Evolutionary conservation across 2,888 invertebrate species (phyloP).

Genomic region (Lasioglossum villosulum): DNA sequence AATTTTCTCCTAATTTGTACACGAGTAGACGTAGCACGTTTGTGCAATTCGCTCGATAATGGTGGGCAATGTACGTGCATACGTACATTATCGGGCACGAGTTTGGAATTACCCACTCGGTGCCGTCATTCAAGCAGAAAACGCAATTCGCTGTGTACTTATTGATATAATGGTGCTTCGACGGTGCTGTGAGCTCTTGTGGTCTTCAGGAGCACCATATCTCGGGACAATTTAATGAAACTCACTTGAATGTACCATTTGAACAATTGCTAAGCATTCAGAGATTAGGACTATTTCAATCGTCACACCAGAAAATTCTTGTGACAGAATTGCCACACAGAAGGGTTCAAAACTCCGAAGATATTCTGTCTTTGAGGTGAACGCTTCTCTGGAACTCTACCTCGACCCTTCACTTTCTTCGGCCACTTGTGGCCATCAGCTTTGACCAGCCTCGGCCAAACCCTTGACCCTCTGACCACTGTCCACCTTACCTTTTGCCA

Average conservation of each 20-base stretch:
- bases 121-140: background rate
- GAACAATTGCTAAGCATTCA: background rate
- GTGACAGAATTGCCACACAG: background rate
- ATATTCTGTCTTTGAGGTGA: background rate
- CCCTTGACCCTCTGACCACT: constrained; percentile 15
- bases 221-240: background rate
- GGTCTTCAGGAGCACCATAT: background rate
- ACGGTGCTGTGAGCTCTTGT: background rate
- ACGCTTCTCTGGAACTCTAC: background rate
- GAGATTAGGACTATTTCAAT: background rate
- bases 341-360: background rate
- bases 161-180: background rate
- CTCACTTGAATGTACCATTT: background rate
- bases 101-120: background rate
- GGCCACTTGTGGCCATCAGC: constrained; percentile 19
- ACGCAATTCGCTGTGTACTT: background rate
- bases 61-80: background rate
- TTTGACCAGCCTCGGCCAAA: constrained; percentile 11
- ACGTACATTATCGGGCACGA: background rate
- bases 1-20: constrained; percentile 35
- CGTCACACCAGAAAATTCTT: background rate
- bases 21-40: background rate
- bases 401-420: background rate
- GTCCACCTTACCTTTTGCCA: constrained; percentile 1
- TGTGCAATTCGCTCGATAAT: background rate